Percentiles rank a stretch among this genome's conserved stretches.
These are phyloP conservation scores for Pyralis farinalis DNA, from an alignment of 2,888 invertebrate species.

Conservation along the genomic window DNA sequence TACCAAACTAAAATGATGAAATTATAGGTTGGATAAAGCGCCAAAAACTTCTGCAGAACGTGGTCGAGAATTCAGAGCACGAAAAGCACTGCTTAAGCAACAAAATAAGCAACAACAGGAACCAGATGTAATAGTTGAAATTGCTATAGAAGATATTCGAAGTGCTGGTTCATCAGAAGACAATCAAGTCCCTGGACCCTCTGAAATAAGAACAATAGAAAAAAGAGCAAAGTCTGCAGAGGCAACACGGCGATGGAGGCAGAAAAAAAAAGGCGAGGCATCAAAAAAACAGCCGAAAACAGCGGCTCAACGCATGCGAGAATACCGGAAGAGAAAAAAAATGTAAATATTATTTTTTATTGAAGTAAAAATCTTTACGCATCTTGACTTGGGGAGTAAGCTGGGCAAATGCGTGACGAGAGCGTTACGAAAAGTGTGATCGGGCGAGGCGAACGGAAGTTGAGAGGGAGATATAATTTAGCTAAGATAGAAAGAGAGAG, in stretches of 20 bases:
- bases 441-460: too few species aligned
- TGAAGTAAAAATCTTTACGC: too few species aligned
- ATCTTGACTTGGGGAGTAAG: too few species aligned
- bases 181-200: conserved; percentile 9
- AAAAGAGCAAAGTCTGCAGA: too few species aligned
- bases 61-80: conserved; percentile 22
- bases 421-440: too few species aligned
- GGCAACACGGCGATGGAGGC: too few species aligned
- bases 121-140: conserved; percentile 14
- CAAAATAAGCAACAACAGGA: conserved; percentile 19
- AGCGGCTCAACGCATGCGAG: conserved; percentile 25
- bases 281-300: conserved; percentile 23
- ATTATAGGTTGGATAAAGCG: conserved; percentile 19
- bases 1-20: conserved; percentile 9
- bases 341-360: conserved; percentile 19
- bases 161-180: conserved; percentile 1
- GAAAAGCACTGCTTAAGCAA: conserved; percentile 22
- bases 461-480: too few species aligned
- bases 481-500: too few species aligned
- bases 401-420: too few species aligned
- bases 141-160: not conserved
- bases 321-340: conserved; percentile 25
- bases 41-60: conserved; percentile 24
- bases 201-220: too few species aligned
- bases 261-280: conserved; percentile 11